phyloP scores from a whole-genome alignment of 2,888 invertebrate genomes.

The Callinectes sapidus region DNA sequence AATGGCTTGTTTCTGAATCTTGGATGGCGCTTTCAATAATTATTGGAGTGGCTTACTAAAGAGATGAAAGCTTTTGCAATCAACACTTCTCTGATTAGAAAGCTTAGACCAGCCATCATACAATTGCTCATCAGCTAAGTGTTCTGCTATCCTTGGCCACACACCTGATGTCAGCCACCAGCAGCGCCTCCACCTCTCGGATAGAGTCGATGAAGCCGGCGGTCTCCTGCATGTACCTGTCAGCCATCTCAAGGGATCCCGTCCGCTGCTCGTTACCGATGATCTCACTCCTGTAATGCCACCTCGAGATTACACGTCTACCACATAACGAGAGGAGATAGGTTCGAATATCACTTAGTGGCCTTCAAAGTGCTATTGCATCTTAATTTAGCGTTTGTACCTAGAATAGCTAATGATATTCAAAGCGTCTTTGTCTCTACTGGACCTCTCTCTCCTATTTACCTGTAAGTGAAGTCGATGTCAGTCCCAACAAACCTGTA shows the following conservation, averaged over 20 bases:
- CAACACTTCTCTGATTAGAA: no score
- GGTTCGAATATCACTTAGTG: not conserved
- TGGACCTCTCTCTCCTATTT: not conserved
- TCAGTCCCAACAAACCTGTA: not conserved
- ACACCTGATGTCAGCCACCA: conserved; percentile 56
- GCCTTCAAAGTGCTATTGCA: not conserved
- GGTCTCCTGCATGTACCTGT: conserved; percentile 53
- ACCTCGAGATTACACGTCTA: not conserved
- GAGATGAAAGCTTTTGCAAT: no score
- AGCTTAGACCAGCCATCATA: no score
- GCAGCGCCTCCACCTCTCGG: conserved; percentile 43
- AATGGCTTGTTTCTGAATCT: no score
- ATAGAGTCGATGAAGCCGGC: conserved; percentile 52
- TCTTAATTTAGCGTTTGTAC: not conserved
- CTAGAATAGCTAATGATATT: no score
- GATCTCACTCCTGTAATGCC: conserved; percentile 49
- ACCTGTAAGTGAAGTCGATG: not conserved
- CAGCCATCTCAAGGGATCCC: conserved; percentile 33
- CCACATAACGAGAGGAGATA: not conserved
- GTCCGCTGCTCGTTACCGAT: conserved; percentile 38
- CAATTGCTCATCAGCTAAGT: no score
- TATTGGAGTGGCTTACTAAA: no score
- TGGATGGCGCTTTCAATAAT: no score
- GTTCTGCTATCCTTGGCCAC: no score
- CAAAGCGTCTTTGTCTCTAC: not conserved